These are phyloP conservation scores for Electrona antarctica DNA, from an alignment of 2,113 vertebrate species.

Conservation along the genomic window DNA sequence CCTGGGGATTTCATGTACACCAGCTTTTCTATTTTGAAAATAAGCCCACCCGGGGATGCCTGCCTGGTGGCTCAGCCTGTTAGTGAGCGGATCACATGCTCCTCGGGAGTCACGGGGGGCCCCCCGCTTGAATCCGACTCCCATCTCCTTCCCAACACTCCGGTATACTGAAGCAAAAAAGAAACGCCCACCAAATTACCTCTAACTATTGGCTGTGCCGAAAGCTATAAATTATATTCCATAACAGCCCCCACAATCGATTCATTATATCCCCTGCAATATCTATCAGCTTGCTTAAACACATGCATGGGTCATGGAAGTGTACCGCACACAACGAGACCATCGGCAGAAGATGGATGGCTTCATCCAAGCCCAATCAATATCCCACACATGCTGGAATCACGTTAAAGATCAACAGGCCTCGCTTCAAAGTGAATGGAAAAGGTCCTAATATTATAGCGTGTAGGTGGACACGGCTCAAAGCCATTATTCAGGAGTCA, in stretches of 20 bases:
- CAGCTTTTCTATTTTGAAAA: slow-evolving; percentile 45
- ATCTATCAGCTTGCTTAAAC: slow-evolving; percentile 50
- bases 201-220: slow-evolving; percentile 26
- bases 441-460: slow-evolving; percentile 16
- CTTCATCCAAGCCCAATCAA: slow-evolving; percentile 49
- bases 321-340: neutral
- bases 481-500: too few species aligned
- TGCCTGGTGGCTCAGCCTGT: too few species aligned
- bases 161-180: too few species aligned
- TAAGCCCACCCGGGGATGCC: slow-evolving; percentile 5
- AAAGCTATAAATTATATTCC: slow-evolving; percentile 58
- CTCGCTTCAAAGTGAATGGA: slow-evolving; percentile 10
- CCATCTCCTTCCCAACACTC: too few species aligned
- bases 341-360: slow-evolving; percentile 48
- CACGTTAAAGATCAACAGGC: slow-evolving; percentile 12
- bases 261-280: slow-evolving; percentile 56
- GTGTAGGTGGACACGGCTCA: too few species aligned
- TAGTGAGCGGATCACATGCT: too few species aligned
- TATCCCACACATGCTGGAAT: slow-evolving; percentile 36
- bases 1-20: slow-evolving; percentile 35
- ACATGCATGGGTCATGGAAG: slow-evolving; percentile 25
- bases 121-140: too few species aligned
- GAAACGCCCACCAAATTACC: slow-evolving; percentile 48
- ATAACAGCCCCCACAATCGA: slow-evolving; percentile 43
- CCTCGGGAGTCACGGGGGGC: too few species aligned